Base-by-base conservation (phyloP, 2,113 vertebrate genomes). In the Zeus faber region DNA sequence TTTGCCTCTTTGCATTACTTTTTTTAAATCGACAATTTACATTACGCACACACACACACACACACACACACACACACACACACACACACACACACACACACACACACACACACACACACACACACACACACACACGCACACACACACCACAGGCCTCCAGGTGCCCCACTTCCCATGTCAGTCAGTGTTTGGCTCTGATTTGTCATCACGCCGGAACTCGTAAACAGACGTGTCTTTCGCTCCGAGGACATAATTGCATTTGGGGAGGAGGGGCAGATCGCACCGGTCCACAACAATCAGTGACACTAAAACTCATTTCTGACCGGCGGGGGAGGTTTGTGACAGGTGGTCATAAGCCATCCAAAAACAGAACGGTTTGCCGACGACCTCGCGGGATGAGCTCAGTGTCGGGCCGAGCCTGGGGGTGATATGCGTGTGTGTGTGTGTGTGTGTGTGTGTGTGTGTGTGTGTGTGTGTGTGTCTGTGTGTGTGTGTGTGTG, bases 231-330 rank as follows among this genome's bases (percentile, higher is more conserved):
- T 77, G 78, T 79, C 74, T 85, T 79, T 83, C 17, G 60, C 52
- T 62, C 62, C 40, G 39, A 27, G 71, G 47, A 66, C 67, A 50
- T 83, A 78, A 85, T 85, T 81, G 67, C 41, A 16, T 85, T 79
- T 72, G 53, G 66, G 74, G 66, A 68, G 74, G 66, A 68, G 67
- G 51, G 54, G 45, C 48, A 71, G 48, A 65, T 40, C 60, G 65
- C 66, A 60, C 35, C 1, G 23, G 56, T 48, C 50, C 37, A 23
- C 33, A 73, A 75, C 77, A 73, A 83, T 85, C 73, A 74, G 33
- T 62, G n/a, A 61, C 50, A 31, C 57, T 55, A 67, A n/a, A 70
- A 79, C 68, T 85, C 53, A 68, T 76, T 63, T 76, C 69, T 72
- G 66, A 67, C 58, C 60, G 74, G 67, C 54, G 59, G 51, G 35